phyloP scores from a whole-genome alignment of 2,888 invertebrate species.

The Hirtodrosophila confusa region DNA sequence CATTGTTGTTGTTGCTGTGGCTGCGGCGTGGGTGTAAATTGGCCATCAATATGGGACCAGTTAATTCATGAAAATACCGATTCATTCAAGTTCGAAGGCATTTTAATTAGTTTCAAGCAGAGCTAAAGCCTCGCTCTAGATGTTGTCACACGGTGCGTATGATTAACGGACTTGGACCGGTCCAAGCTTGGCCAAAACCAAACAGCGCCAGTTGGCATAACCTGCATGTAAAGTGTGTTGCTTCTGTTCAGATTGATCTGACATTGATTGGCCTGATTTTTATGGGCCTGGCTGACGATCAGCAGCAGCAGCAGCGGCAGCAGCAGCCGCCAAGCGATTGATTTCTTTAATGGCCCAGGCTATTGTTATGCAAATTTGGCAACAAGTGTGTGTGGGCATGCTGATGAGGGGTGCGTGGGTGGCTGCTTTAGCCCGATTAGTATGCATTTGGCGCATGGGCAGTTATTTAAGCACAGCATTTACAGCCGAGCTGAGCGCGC shows the following conservation, averaged over 20 bases:
- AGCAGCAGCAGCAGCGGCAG: constrained; percentile 25
- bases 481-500: constrained; percentile 16
- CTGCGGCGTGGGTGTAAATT: constrained; percentile 74
- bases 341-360: constrained; percentile 14
- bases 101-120: constrained; percentile 73
- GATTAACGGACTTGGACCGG: constrained; percentile 45
- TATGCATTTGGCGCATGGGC: constrained; percentile 54
- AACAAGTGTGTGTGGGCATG: constrained; percentile 8
- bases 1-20: constrained; percentile 21
- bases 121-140: constrained; percentile 14
- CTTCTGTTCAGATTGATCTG: constrained; percentile 13
- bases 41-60: constrained; percentile 58
- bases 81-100: constrained; percentile 68
- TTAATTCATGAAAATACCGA: constrained; percentile 78
- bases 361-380: constrained; percentile 55
- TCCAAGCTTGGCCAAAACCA: constrained; percentile 28
- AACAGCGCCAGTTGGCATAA: constrained; percentile 29
- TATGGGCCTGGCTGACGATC: constrained; percentile 41
- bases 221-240: background rate
- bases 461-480: background rate
- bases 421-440: constrained; percentile 28
- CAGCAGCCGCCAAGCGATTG: constrained; percentile 26
- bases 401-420: constrained; percentile 28
- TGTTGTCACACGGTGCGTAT: constrained; percentile 63
- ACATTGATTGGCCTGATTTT: constrained; percentile 48